These are phyloP conservation scores for Leucozona laternaria DNA, from an alignment of 2,888 invertebrate species.

Conservation along the genomic window DNA sequence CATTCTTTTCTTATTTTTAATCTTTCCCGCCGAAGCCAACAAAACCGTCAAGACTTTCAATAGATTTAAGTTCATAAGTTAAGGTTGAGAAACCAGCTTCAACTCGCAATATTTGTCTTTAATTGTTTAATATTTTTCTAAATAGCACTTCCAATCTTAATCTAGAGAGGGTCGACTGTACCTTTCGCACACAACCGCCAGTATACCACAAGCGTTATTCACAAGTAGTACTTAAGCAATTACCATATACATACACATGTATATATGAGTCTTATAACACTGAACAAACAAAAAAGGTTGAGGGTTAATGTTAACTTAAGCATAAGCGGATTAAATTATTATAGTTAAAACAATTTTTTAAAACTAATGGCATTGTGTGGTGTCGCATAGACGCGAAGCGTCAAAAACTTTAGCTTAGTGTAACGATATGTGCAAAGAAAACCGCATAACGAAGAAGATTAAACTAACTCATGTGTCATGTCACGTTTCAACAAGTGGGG, in stretches of 20 bases:
- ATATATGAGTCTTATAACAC: conserved; percentile 37
- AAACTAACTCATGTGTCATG: conserved; percentile 30
- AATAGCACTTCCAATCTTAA: background rate
- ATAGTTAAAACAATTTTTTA: conserved; percentile 27
- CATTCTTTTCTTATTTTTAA: no score
- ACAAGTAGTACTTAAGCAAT: conserved; percentile 59
- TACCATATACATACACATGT: no score
- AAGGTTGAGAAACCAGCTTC: no score
- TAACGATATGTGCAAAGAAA: conserved; percentile 11
- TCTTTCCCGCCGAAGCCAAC: no score
- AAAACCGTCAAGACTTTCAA: no score
- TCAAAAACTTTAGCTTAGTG: conserved; percentile 34
- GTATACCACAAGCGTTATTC: conserved; percentile 18
- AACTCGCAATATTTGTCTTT: no score
- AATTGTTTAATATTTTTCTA: no score
- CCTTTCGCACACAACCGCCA: background rate
- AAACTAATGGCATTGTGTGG: conserved; percentile 25
- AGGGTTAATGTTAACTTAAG: conserved; percentile 49
- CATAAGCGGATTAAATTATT: conserved; percentile 61
- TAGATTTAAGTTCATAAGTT: no score
- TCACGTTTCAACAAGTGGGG: conserved; percentile 36
- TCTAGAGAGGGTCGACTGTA: conserved; percentile 3
- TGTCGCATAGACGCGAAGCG: background rate
- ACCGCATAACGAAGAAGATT: conserved; percentile 37
- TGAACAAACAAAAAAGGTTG: conserved; percentile 17